phyloP scores from a whole-genome alignment of 64 coral and sea anemone genomes.

The Actinia tenebrosa region DNA sequence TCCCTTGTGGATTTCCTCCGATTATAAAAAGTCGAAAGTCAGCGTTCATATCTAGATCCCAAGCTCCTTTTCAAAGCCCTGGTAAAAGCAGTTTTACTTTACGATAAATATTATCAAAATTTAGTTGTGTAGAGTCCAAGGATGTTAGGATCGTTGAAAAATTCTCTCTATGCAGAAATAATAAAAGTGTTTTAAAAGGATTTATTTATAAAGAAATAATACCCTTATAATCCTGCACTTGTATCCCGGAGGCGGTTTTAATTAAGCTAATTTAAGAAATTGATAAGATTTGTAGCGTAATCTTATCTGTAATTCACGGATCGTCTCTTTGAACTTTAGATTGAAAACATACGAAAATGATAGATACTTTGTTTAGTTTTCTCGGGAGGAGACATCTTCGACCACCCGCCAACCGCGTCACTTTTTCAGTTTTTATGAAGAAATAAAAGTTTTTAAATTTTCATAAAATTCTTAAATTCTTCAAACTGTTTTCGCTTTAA shows the following conservation, averaged over 20 bases:
- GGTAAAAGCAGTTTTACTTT: neutral
- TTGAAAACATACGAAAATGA: neutral
- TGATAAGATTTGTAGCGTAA: neutral
- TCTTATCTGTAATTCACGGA: neutral
- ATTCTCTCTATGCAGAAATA: neutral
- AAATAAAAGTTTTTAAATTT: neutral
- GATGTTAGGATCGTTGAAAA: neutral
- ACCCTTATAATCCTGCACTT: neutral
- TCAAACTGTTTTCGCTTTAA: neutral
- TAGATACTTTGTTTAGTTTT: no score
- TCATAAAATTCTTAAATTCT: neutral
- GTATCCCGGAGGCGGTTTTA: neutral
- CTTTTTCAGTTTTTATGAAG: neutral
- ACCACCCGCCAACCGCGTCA: neutral
- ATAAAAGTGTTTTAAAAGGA: neutral
- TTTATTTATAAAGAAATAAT: neutral
- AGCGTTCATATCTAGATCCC: no score
- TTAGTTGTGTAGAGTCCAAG: neutral
- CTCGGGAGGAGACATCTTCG: neutral
- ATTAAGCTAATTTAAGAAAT: conserved; percentile 13
- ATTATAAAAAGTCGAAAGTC: no score
- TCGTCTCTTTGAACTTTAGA: neutral
- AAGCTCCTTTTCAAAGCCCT: no score
- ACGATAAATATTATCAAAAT: neutral
- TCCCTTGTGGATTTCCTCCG: no score